Evolutionary conservation across 1,140 invertebrate genomes (phyloP).

Genomic region (Ridgeia piscesae): DNA sequence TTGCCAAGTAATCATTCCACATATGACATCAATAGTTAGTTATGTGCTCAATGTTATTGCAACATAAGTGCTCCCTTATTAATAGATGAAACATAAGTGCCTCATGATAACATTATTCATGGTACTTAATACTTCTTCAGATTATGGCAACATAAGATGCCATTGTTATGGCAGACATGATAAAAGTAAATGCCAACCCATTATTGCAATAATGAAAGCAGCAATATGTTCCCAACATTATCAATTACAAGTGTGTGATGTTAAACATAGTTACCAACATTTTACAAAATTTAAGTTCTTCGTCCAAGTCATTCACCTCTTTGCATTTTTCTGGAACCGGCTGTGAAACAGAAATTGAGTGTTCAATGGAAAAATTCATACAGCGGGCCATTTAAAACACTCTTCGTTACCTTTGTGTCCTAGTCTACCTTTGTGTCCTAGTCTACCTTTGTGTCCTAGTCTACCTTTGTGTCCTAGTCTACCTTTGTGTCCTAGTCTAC

Average conservation of each 20-base stretch:
- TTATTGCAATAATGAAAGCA: neutral
- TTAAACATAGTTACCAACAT: neutral
- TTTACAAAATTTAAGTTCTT: neutral
- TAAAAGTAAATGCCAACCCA: neutral
- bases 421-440: too few species aligned
- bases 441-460: too few species aligned
- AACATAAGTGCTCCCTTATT: too few species aligned
- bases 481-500: too few species aligned
- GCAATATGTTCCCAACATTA: neutral
- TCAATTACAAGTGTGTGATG: neutral
- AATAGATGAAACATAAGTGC: too few species aligned
- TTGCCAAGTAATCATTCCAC: neutral
- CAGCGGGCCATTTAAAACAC: neutral
- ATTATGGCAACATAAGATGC: neutral
- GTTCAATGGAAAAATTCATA: neutral
- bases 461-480: too few species aligned
- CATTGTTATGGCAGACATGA: neutral
- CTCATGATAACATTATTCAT: neutral
- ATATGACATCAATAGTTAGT: too few species aligned
- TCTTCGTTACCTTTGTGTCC: neutral
- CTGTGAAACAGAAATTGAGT: neutral
- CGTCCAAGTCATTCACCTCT: neutral
- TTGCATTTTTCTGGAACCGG: neutral
- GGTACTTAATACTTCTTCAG: neutral
- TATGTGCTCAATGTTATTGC: neutral